Evolutionary conservation across 2,797 vertebrate genomes (phyloP).

Genomic region (Paedocypris micromegethes): DNA sequence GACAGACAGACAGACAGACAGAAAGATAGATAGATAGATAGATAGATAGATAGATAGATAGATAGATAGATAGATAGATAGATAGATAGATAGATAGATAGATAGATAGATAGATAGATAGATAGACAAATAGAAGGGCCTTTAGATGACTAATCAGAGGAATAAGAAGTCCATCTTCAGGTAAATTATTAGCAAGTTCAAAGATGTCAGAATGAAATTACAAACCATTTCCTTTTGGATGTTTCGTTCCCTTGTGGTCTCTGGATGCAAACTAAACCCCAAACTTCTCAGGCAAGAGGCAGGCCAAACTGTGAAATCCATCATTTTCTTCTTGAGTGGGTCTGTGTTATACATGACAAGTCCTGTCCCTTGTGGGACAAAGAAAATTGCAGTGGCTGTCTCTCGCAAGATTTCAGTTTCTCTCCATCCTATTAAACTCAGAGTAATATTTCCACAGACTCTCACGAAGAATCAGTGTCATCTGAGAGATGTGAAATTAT

Average conservation of each 20-base stretch:
- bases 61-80: too few relatives aligned
- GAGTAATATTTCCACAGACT: conserved; percentile 47
- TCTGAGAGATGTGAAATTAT: conserved; percentile 31
- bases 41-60: too few relatives aligned
- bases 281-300: conserved; percentile 37
- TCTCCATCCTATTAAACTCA: conserved; percentile 46
- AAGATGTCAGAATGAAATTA: conserved; percentile 60
- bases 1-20: too few relatives aligned
- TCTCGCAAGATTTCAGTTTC: conserved; percentile 46
- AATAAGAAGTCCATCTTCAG: conserved; percentile 52
- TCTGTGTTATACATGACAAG: conserved; percentile 44
- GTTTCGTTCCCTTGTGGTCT: conserved; percentile 41
- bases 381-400: conserved; percentile 37
- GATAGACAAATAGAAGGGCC: too few relatives aligned
- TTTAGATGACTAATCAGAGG: conserved; percentile 27
- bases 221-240: conserved; percentile 54
- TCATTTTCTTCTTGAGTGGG: conserved; percentile 49
- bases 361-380: conserved; percentile 37
- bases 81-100: too few relatives aligned
- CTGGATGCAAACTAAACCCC: conserved; percentile 37
- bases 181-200: conserved; percentile 57
- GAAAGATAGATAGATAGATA: too few relatives aligned
- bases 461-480: conserved; percentile 40
- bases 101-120: too few relatives aligned
- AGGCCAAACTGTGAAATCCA: conserved; percentile 48